Evolutionary conservation across 2,797 vertebrate genomes (phyloP), one percentile per base, ranked within the genome.

Genomic region (Echeneis naucrates): DNA sequence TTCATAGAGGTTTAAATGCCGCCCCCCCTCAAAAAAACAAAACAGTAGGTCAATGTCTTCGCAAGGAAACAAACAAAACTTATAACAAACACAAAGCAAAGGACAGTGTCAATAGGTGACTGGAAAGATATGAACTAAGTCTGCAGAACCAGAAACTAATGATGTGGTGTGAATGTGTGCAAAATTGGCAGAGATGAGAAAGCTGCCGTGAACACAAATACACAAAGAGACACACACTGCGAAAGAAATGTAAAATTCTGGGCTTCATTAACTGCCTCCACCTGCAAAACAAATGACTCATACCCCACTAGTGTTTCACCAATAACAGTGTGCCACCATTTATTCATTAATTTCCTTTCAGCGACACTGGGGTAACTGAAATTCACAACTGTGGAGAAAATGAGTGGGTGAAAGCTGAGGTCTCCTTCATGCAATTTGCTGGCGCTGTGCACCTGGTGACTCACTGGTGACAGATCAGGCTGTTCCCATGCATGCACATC

Each of bases 211-310:
- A 5, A 44, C 32, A 47, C 24, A 52, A 5, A 42, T 16, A 42
- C 16, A 38, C 12, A 38, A 3, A 38, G 3, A 45, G 56, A 51
- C 51, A 48, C n/a, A 50, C 21, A 54, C 14, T 74, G 60, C n/a
- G n/a, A 73, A 70, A 84, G 64, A 82, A 80, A 86, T 78, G 35
- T 72, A 58, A 75, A 78, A 80, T 44, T 70, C 54, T 5, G 61
- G n/a, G 67, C 75, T 89, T 86, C 83, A 86, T 88, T 89, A 90
- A 81, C 65, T 50, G 68, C 62, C 70, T 79, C 58, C 81, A 78
- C 71, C 84, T 86, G 76, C 56, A 72, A 79, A 76, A 85, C 66
- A 77, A 75, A 74, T 82, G 84, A 68, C 79, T 83, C 70, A 64
- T 53, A 66, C 68, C 48, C 48, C 68, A 63, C 42, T 45, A 14